Percentiles rank a stretch among this genome's conserved stretches.
Evolutionary conservation across 2,113 vertebrate species (phyloP).

Genomic region (Solenodon paradoxus): DNA sequence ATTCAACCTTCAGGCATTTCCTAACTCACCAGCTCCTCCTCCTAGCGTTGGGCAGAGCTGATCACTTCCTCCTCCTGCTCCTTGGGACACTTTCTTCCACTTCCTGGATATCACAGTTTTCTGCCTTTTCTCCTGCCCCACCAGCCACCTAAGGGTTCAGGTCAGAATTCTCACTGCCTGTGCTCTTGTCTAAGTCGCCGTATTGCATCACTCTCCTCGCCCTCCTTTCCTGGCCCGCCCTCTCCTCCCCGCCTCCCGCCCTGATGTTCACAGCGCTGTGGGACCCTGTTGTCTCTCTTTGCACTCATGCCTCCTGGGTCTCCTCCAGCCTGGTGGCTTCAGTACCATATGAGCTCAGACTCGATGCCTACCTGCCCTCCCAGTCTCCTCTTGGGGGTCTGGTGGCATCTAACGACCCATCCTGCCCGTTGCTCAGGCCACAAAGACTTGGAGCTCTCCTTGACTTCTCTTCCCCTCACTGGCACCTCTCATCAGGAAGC

Average conservation of each 20-base stretch:
- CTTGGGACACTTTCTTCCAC: neutral
- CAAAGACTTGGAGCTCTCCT: neutral
- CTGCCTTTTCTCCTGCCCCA: neutral
- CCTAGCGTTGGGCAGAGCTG: rapidly evolving
- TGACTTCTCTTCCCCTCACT: neutral
- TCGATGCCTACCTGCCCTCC: too few species aligned
- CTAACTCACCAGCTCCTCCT: neutral
- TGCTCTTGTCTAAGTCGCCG: neutral
- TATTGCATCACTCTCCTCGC: neutral
- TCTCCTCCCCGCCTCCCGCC: neutral
- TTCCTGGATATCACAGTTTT: neutral
- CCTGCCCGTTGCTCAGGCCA: neutral
- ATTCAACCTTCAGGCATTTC: neutral
- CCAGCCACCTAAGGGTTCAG: neutral
- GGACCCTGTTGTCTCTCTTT: neutral
- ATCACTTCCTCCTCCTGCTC: neutral
- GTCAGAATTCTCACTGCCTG: neutral
- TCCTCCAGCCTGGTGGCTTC: neutral
- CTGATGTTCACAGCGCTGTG: neutral
- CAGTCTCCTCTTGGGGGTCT: neutral
- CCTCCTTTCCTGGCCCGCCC: neutral
- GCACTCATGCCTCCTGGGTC: rapidly evolving
- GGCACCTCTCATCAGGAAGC: neutral
- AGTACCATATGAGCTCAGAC: neutral
- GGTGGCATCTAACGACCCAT: rapidly evolving